These are phyloP conservation scores for Acanthacorydalis orientalis DNA, from an alignment of 2,888 invertebrate genomes.

Conservation along the genomic window DNA sequence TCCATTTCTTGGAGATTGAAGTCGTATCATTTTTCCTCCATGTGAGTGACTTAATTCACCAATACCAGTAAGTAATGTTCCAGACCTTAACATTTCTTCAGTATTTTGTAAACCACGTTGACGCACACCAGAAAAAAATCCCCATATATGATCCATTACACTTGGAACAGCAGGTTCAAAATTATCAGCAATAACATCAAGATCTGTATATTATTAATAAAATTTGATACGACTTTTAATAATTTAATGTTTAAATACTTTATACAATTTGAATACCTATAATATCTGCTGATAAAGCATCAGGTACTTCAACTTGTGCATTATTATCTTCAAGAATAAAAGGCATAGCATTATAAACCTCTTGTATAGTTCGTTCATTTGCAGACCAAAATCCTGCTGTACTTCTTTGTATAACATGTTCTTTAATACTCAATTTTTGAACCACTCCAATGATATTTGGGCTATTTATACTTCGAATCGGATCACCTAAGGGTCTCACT, in stretches of 20 bases:
- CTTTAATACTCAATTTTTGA: constrained; percentile 62
- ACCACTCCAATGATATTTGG: constrained; percentile 59
- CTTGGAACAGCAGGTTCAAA: constrained; percentile 64
- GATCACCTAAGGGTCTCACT: constrained; percentile 57
- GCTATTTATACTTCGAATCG: constrained; percentile 57
- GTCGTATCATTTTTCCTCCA: constrained; percentile 38
- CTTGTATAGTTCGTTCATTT: constrained; percentile 60
- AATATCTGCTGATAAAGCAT: constrained; percentile 56
- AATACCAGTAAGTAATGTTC: constrained; percentile 60
- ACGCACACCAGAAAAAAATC: constrained; percentile 68
- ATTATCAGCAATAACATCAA: constrained; percentile 69
- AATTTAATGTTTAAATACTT: neutral
- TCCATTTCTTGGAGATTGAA: constrained; percentile 57
- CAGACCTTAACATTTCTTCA: constrained; percentile 71
- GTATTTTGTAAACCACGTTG: constrained; percentile 74
- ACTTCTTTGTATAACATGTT: constrained; percentile 67
- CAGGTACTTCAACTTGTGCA: constrained; percentile 52
- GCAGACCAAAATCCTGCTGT: constrained; percentile 80
- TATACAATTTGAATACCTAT: constrained; percentile 26
- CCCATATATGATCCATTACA: constrained; percentile 66
- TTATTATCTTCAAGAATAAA: constrained; percentile 51
- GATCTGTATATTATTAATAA: constrained; percentile 34
- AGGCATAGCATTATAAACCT: constrained; percentile 63
- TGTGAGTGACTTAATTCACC: constrained; percentile 57
- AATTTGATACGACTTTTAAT: neutral